Percentiles rank a stretch among this genome's conserved stretches.
Conservation (phyloP, 1,140 invertebrate genomes). For the Scylla paramamosain region DNA sequence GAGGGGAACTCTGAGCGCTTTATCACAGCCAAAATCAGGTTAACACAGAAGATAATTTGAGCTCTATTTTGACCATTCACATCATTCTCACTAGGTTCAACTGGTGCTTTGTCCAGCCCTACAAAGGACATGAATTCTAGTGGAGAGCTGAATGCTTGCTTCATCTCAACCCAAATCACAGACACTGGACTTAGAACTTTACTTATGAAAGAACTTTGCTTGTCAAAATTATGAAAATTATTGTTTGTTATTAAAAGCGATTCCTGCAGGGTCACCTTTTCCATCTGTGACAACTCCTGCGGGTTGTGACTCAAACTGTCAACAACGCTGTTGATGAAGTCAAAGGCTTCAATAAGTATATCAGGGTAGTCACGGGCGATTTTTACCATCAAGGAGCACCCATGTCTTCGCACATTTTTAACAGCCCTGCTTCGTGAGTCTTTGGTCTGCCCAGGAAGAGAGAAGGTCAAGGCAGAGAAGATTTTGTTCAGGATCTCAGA, state of each 20-base stretch:
- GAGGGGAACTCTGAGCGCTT: conserved; percentile 87
- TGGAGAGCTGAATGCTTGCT: conserved; percentile 79
- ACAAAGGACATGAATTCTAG: conserved; percentile 87
- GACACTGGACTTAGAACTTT: conserved; percentile 86
- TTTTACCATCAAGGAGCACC: conserved; percentile 93
- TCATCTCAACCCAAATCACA: conserved; percentile 81
- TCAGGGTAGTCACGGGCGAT: conserved; percentile 92
- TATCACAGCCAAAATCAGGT: conserved; percentile 89
- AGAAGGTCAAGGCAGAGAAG: conserved; percentile 85
- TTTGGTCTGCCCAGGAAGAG: conserved; percentile 66
- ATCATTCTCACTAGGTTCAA: conserved; percentile 84
- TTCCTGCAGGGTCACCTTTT: conserved; percentile 88
- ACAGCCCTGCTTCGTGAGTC: conserved; percentile 85
- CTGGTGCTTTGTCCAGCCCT: conserved; percentile 87
- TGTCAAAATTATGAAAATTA: conserved; percentile 92
- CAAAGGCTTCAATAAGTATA: conserved; percentile 91
- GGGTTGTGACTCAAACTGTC: conserved; percentile 84
- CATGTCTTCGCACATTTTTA: conserved; percentile 92
- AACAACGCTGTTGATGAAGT: conserved; percentile 89
- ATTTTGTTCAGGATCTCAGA: conserved; percentile 92
- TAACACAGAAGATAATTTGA: conserved; percentile 86
- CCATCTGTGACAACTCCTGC: conserved; percentile 88
- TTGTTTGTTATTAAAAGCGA: conserved; percentile 91
- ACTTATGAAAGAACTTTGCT: conserved; percentile 90
- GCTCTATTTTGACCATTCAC: conserved; percentile 83